Percentiles rank a stretch among this genome's conserved stretches.
Conservation (phyloP, 2,888 invertebrate genomes). For the Crepidodera aurea region DNA sequence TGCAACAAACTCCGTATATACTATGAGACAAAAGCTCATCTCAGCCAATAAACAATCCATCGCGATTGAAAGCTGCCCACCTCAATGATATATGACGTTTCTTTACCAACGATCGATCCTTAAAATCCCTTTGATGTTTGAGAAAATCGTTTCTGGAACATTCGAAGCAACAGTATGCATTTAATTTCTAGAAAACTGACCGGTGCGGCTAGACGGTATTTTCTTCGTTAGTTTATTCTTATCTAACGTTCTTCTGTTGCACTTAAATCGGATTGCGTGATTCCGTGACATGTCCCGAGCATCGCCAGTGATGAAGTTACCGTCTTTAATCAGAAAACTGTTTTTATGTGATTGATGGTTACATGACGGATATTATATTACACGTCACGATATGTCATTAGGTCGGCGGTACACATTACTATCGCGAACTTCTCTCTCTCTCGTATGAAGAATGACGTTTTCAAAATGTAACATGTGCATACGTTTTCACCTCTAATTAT, state of each 20-base stretch:
- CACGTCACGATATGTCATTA: constrained; percentile 34
- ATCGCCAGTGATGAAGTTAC: constrained; percentile 38
- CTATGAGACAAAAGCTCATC: too few species aligned
- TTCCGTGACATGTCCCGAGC: constrained; percentile 31
- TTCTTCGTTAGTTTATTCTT: background rate
- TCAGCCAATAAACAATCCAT: too few species aligned
- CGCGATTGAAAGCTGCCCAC: too few species aligned
- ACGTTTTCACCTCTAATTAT: constrained; percentile 4
- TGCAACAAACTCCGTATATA: too few species aligned
- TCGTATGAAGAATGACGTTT: background rate
- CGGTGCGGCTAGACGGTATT: background rate
- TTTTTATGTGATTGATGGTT: constrained; percentile 39
- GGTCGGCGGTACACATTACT: constrained; percentile 16
- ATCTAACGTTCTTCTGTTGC: constrained; percentile 8
- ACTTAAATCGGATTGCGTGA: constrained; percentile 34
- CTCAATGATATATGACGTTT: too few species aligned
- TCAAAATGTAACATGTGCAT: constrained; percentile 6
- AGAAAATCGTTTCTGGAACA: too few species aligned
- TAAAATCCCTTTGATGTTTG: too few species aligned
- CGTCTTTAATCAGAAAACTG: constrained; percentile 39
- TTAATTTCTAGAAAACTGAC: background rate
- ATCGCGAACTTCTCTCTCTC: background rate
- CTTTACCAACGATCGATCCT: too few species aligned
- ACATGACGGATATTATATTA: constrained; percentile 35
- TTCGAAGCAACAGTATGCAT: background rate